These are phyloP conservation scores for Troilus luridus DNA, from an alignment of 2,888 invertebrate species.

Conservation along the genomic window DNA sequence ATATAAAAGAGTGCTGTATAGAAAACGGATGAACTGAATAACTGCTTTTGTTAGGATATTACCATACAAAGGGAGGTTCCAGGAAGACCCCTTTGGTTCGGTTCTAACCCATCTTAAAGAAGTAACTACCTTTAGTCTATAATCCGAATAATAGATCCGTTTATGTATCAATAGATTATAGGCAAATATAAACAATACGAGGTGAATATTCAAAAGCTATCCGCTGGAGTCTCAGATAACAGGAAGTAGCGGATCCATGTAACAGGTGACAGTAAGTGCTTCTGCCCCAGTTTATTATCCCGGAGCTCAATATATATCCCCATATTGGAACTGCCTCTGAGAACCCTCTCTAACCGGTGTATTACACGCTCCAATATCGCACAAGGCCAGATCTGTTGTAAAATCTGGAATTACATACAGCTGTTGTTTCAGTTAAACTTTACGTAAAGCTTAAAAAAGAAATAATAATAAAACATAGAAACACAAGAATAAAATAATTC, in stretches of 20 bases:
- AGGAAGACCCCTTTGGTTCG: not conserved
- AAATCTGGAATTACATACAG: not conserved
- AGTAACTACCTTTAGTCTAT: not conserved
- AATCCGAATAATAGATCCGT: too few relatives aligned
- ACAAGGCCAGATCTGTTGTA: not conserved
- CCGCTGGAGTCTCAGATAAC: not conserved
- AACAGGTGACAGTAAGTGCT: slow-evolving; percentile 29
- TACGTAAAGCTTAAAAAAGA: too few relatives aligned
- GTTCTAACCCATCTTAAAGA: not conserved
- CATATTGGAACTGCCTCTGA: not conserved
- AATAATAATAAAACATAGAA: too few relatives aligned
- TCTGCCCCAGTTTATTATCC: not conserved
- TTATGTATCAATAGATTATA: too few relatives aligned
- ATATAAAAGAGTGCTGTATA: not conserved
- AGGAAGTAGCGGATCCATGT: not conserved
- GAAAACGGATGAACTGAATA: not conserved
- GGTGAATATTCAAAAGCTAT: not conserved
- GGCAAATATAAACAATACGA: not conserved
- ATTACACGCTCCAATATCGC: not conserved
- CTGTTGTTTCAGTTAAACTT: not conserved
- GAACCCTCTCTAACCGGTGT: not conserved
- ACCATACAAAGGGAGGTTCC: not conserved
- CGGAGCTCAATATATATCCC: not conserved
- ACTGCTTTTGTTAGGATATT: not conserved
- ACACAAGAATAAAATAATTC: too few relatives aligned